A percentile compares a stretch with the other conserved stretches of the same genome.
phyloP scores from a whole-genome alignment of 2,113 vertebrate genomes.

The Paradisaea rubra region DNA sequence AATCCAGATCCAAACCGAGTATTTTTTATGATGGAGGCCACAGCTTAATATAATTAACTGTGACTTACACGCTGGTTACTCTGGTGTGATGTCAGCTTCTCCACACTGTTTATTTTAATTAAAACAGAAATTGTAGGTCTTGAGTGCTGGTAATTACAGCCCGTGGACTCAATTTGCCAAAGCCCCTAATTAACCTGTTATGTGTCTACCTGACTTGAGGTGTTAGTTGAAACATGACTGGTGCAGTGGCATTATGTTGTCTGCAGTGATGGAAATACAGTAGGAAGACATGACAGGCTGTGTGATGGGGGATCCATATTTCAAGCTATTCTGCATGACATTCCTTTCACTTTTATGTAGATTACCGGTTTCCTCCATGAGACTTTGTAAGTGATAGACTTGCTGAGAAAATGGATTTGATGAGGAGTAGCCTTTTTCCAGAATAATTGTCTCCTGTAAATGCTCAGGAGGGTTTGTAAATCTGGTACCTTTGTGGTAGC shows the following conservation, averaged over 20 bases:
- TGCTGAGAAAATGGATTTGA: conserved; percentile 31
- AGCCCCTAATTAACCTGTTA: conserved; percentile 82
- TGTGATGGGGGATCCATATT: conserved; percentile 7
- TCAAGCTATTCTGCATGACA: conserved; percentile 48
- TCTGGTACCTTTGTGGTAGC: neutral
- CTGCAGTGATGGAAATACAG: conserved; percentile 55
- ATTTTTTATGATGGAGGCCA: conserved; percentile 62
- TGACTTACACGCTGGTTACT: conserved; percentile 72
- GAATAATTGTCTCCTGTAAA: neutral
- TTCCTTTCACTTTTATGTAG: conserved; percentile 59
- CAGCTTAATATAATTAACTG: conserved; percentile 75
- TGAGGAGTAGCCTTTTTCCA: neutral
- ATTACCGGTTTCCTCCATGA: conserved; percentile 27
- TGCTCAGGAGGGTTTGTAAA: neutral
- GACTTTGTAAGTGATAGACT: conserved; percentile 43
- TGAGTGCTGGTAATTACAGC: conserved; percentile 78
- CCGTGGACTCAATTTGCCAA: conserved; percentile 75
- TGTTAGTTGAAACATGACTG: conserved; percentile 76
- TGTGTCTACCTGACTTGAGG: conserved; percentile 76
- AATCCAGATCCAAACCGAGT: conserved; percentile 39
- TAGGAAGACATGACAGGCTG: conserved; percentile 39
- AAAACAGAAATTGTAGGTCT: conserved; percentile 82
- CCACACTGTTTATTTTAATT: conserved; percentile 83
- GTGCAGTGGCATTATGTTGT: conserved; percentile 61
- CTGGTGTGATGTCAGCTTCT: conserved; percentile 78